Percentiles rank a stretch among this genome's conserved stretches.
Evolutionary conservation across 2,888 invertebrate genomes (phyloP).

Genomic region (Sarcophaga subvicina): DNA sequence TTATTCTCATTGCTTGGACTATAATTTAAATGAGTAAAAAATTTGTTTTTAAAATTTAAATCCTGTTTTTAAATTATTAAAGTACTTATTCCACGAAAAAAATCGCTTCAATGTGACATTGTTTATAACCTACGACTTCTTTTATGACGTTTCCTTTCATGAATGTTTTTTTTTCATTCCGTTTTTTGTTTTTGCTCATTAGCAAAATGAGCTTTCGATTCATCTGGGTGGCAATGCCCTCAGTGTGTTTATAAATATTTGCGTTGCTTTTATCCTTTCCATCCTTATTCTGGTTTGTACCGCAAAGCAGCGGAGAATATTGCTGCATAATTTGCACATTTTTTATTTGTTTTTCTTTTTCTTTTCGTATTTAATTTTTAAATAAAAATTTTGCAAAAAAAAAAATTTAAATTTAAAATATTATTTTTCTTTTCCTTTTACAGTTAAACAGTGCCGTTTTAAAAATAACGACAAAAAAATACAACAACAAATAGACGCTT

Average conservation of each 20-base stretch:
- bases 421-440: constrained; percentile 10
- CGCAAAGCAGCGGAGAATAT: neutral
- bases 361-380: neutral
- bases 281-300: neutral
- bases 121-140: neutral
- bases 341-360: constrained; percentile 20
- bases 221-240: constrained; percentile 15
- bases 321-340: neutral
- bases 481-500: constrained; percentile 41
- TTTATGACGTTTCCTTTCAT: constrained; percentile 2
- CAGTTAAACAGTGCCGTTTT: neutral
- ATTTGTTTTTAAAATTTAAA: too few relatives aligned
- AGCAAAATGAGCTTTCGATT: constrained; percentile 27
- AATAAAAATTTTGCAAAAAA: neutral
- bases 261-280: neutral
- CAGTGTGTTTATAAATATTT: constrained; percentile 22
- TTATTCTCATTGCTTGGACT: too few relatives aligned
- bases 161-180: neutral
- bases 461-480: neutral
- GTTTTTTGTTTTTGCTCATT: constrained; percentile 28
- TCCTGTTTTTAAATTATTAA: too few relatives aligned
- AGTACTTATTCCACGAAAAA: neutral
- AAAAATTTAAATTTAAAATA: neutral
- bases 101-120: neutral
- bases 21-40: too few relatives aligned